phyloP scores from a whole-genome alignment of 2,888 invertebrate genomes.

The Caenorhabditis sp. region DNA sequence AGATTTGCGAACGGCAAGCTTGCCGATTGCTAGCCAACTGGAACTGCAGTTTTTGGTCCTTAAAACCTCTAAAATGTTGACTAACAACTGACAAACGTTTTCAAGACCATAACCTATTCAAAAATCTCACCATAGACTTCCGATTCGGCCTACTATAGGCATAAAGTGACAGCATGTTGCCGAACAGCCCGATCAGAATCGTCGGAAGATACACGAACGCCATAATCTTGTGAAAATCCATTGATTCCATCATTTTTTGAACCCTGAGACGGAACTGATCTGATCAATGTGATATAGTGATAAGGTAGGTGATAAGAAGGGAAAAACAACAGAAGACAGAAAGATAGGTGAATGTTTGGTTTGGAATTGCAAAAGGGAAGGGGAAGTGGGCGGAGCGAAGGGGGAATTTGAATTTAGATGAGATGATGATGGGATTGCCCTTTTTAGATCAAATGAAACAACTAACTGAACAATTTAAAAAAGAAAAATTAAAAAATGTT shows the following conservation, averaged over 20 bases:
- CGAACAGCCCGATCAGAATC: slow-evolving; percentile 54
- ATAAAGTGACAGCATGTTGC: slow-evolving; percentile 54
- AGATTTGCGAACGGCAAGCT: too few relatives aligned
- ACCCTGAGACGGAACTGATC: too few relatives aligned
- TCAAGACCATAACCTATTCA: background rate
- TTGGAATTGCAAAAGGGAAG: too few relatives aligned
- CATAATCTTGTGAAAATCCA: slow-evolving; percentile 62
- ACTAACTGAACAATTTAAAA: background rate
- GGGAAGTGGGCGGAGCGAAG: background rate
- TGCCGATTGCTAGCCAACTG: too few relatives aligned
- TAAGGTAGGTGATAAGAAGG: background rate
- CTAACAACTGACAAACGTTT: too few relatives aligned
- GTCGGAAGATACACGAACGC: slow-evolving; percentile 58
- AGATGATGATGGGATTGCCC: background rate
- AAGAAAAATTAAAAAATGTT: background rate
- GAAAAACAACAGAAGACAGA: background rate
- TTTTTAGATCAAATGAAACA: background rate
- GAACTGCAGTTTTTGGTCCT: too few relatives aligned
- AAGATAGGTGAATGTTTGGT: background rate
- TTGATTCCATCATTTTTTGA: slow-evolving; percentile 50
- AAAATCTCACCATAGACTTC: slow-evolving; percentile 49
- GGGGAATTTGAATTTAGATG: slow-evolving; percentile 7
- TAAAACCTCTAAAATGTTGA: too few relatives aligned
- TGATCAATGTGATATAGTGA: background rate
- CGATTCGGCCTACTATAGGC: slow-evolving; percentile 56